Evolutionary conservation across 2,888 invertebrate species (phyloP).

Genomic region (Linyphia triangularis): DNA sequence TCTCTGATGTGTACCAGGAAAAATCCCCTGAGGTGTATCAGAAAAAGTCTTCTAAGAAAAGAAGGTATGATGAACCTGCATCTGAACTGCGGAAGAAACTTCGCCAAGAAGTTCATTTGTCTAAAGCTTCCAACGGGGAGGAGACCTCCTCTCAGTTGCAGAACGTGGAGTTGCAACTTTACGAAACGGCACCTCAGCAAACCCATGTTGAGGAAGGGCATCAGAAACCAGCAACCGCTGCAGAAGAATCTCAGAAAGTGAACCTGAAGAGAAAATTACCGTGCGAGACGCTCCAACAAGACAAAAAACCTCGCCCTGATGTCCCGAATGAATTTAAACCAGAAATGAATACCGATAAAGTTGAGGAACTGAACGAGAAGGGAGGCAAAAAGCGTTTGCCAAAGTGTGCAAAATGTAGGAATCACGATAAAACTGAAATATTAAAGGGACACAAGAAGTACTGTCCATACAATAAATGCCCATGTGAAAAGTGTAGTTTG

Average conservation of each 20-base stretch:
- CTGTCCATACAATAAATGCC: neutral
- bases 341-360: no score
- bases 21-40: no score
- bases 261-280: neutral
- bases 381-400: neutral
- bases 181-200: no score
- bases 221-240: neutral
- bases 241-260: neutral
- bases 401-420: conserved; percentile 47
- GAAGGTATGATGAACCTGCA: neutral
- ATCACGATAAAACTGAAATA: neutral
- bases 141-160: neutral
- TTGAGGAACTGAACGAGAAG: neutral
- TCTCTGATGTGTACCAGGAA: no score
- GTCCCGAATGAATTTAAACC: no score
- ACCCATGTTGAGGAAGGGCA: neutral
- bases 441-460: conserved; percentile 42
- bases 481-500: neutral
- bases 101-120: neutral
- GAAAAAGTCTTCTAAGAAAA: neutral
- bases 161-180: no score
- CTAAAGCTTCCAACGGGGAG: neutral
- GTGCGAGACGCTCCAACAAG: neutral
- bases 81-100: neutral
- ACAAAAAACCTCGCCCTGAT: no score